phyloP scores from a whole-genome alignment of 2,888 invertebrate species.

The Drosophila prolongata region DNA sequence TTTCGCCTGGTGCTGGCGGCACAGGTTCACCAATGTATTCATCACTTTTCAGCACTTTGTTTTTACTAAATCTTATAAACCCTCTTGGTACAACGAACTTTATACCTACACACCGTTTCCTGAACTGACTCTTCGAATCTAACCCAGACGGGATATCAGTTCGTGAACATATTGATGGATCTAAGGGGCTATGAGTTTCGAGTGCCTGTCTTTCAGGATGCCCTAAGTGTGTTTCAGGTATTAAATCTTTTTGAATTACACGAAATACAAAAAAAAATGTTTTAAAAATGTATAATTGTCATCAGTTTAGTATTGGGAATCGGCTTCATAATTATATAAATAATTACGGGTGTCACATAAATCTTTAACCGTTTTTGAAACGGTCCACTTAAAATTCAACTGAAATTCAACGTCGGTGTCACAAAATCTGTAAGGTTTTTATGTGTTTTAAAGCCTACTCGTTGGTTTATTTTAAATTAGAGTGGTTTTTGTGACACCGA shows the following conservation, averaged over 20 bases:
- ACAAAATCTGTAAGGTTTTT: too few species aligned
- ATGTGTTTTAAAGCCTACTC: too few species aligned
- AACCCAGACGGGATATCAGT: constrained; percentile 24
- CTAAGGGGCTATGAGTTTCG: constrained; percentile 47
- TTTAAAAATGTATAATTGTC: too few species aligned
- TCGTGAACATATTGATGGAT: constrained; percentile 28
- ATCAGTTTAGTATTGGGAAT: too few species aligned
- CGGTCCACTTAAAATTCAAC: too few species aligned
- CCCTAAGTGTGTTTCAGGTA: constrained; percentile 36
- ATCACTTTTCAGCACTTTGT: constrained; percentile 23
- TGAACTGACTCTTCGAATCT: constrained; percentile 27
- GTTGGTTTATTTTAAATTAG: too few species aligned
- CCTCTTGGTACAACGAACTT: constrained; percentile 23
- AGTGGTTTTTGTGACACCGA: too few species aligned
- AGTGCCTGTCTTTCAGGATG: constrained; percentile 51
- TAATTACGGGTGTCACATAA: too few species aligned
- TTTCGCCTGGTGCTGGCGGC: constrained; percentile 60
- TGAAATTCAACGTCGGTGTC: too few species aligned
- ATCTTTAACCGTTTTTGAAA: too few species aligned
- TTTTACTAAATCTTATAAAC: background rate
- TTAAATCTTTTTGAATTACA: background rate
- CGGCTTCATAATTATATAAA: too few species aligned
- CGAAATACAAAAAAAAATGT: too few species aligned
- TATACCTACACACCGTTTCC: constrained; percentile 59
- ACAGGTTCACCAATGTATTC: constrained; percentile 46